Evolutionary conservation across 2,113 vertebrate genomes (phyloP), one percentile per base, ranked within the genome.

Genomic region (Salminus brasiliensis): DNA sequence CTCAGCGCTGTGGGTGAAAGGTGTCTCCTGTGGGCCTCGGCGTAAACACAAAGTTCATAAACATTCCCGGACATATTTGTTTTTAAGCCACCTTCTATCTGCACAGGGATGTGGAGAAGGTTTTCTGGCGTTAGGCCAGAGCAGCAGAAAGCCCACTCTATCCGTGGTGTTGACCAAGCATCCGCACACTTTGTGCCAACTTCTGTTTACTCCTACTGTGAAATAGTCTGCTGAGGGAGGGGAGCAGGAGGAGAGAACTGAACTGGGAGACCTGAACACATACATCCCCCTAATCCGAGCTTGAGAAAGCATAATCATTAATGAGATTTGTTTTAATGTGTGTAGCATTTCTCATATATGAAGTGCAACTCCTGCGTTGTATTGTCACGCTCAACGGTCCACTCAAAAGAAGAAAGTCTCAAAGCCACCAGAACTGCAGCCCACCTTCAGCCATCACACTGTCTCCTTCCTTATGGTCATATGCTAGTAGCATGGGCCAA

Each of bases 31-130:
- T 18, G 41, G 52, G 39, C 23, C 71, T 59, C 47, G 27, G 13
- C 15, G n/a, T 53, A n/a, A 66, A n/a, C 15, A 41, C 39, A 47
- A 70, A 65, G 47, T 72, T 72, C 15, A 45, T 76, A 47, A 47
- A 32, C 68, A 41, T 76, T 76, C 9, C 34, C 18, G 52, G 49
- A 4, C 34, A 27, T 55, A 15, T 8, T 65, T 43, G n/a, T 45
- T 76, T 43, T 43, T 12, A 72, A 57, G 18, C 55, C n/a, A 16
- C 29, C n/a, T 18, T 47, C 53, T 39, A 49, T 74, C 27, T 21
- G 45, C 18, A 45, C 9, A 5, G 43, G 30, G 29, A 21, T n/a
- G 30, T 36, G 60, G 43, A 25, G 23, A 5, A 13, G 60, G 3
- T 63, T 36, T 66, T 53, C 32, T 70, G 32, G 34, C 62, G 23